Evolutionary conservation across 2,113 vertebrate species (phyloP), one percentile per base, ranked within the genome.

Genomic region (Cricetomys ansorgei): DNA sequence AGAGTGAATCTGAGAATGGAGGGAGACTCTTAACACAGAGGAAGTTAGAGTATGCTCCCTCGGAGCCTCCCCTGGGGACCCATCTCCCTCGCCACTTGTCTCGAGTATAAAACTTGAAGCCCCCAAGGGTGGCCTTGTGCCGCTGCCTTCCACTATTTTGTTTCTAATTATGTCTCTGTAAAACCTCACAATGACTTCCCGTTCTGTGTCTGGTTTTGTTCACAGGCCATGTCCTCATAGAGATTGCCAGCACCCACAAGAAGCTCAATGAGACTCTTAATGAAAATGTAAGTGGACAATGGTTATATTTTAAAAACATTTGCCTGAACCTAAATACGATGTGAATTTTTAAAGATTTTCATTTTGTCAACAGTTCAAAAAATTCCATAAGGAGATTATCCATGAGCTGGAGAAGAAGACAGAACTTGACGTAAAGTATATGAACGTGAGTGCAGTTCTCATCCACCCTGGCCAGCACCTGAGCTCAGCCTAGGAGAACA

Each of bases 381-480:
- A 98, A 97, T 99, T 99, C 97, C 99, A 99, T 97, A 99, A 98
- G 97, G 99, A 99, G 53, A 99, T 99, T 85, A 99, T 99, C 96
- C 95, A 97, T 17, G 99, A 99, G 97, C 98, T 99, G 98, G 99
- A 99, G 98, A 99, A 98, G 98, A 99, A 99, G 98, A 99, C 99
- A 0, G 99, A 99, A 34, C 99, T 99, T 97, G 99, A 99, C 92
- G 99, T 99, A 25, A 99, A 99, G 96, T 99, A 99, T 29, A 99
- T 99, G 99, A 99, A 98, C 23, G 99, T 99, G 98, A 99, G 99
- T 99, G 93, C 1, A 9, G 9, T 31, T 3, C 40, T 85, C 50
- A 43, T 12, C 70, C 23, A 34, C 27, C 48, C 21, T 7, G 21
- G 34, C 59, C 88, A 23, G 4, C 23, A 8, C 34, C 37, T 55